Percentiles rank a stretch among this genome's conserved stretches.
These are phyloP conservation scores for Pseudochromis fuscus DNA, from an alignment of 2,797 vertebrate genomes.

Conservation along the genomic window DNA sequence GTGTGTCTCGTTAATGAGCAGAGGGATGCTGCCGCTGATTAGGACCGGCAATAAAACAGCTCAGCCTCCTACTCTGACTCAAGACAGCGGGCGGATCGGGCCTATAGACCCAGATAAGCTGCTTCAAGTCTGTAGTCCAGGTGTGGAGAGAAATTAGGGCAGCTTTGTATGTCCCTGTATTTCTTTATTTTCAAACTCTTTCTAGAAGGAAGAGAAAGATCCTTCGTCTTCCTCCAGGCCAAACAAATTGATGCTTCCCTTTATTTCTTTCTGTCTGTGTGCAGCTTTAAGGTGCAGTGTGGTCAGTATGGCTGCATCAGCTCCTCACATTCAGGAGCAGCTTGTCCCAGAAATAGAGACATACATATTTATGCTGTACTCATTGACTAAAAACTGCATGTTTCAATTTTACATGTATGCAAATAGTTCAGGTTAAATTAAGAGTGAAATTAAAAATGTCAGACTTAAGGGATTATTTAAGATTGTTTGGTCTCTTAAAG, in stretches of 20 bases:
- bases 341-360: background rate
- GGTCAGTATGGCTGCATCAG: too few species aligned
- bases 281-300: background rate
- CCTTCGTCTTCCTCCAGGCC: background rate
- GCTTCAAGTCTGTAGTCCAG: conserved; percentile 38
- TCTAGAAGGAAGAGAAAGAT: background rate
- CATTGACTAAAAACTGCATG: background rate
- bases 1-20: conserved; percentile 83
- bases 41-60: conserved; percentile 70
- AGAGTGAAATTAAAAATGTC: too few species aligned
- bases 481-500: background rate
- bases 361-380: conserved; percentile 2
- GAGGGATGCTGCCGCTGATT: conserved; percentile 81
- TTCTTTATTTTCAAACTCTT: background rate
- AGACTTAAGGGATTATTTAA: too few species aligned
- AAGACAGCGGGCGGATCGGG: conserved; percentile 39
- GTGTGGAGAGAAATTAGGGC: conserved; percentile 56
- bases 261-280: background rate
- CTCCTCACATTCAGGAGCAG: background rate
- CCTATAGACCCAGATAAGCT: conserved; percentile 31
- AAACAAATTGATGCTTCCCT: background rate
- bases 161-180: conserved; percentile 31
- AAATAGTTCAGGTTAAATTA: too few species aligned
- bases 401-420: too few species aligned
- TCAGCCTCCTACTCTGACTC: conserved; percentile 52